Percentiles rank a stretch among this genome's conserved stretches.
These are phyloP conservation scores for Semotilus atromaculatus DNA, from an alignment of 2,797 vertebrate genomes.

Conservation along the genomic window DNA sequence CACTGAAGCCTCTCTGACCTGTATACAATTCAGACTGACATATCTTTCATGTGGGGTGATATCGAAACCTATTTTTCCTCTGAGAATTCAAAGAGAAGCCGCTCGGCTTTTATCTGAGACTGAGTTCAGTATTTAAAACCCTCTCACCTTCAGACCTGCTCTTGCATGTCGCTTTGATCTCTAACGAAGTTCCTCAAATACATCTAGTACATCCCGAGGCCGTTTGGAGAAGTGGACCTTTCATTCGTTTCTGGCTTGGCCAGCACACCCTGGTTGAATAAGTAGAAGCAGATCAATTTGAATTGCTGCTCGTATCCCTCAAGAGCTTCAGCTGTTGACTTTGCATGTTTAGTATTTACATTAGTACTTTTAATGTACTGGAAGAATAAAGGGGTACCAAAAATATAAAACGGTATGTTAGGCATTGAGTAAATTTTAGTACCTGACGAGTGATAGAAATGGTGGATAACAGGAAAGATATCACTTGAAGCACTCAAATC, in stretches of 20 bases:
- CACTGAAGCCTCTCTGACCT: constrained; percentile 40
- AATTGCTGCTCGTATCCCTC: constrained; percentile 14
- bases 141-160: constrained; percentile 46
- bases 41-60: constrained; percentile 51
- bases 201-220: constrained; percentile 35
- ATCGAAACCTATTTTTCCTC: constrained; percentile 37
- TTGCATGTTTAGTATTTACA: constrained; percentile 16
- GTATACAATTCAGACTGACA: constrained; percentile 30
- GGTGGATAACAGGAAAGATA: background rate
- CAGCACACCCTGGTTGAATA: background rate
- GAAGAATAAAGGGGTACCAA: background rate
- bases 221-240: constrained; percentile 17
- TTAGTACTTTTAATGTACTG: background rate
- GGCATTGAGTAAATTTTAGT: background rate
- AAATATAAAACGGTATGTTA: background rate
- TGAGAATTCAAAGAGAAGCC: constrained; percentile 44
- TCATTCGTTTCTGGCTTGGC: constrained; percentile 1
- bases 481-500: background rate
- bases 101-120: constrained; percentile 49
- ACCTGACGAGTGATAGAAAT: background rate
- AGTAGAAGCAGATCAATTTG: constrained; percentile 33
- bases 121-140: constrained; percentile 44
- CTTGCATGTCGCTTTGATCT: constrained; percentile 43
- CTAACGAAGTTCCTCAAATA: constrained; percentile 40
- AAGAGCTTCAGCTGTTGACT: constrained; percentile 10